A percentile compares a stretch with the other conserved stretches of the same genome.
Evolutionary conservation across 2,888 invertebrate species (phyloP).

Genomic region (Drosophila lacicola): DNA sequence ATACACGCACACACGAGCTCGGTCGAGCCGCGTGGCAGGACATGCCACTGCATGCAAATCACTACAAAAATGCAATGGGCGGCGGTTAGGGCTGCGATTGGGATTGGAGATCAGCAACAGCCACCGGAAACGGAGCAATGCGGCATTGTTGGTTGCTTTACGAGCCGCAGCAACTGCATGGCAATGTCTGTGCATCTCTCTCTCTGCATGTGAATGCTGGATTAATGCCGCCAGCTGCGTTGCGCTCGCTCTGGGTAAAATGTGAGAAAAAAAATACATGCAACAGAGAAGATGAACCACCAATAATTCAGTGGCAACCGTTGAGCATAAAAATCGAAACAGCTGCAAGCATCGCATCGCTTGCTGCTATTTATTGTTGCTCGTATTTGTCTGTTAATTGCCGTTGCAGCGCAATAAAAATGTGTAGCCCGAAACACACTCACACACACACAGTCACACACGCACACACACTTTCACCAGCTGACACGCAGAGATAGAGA

Average conservation of each 20-base stretch:
- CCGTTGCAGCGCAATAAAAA: slow-evolving; percentile 68
- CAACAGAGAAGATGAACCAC: slow-evolving; percentile 63
- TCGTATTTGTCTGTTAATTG: slow-evolving; percentile 76
- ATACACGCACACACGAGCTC: background rate
- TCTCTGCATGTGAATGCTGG: slow-evolving; percentile 36
- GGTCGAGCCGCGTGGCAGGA: slow-evolving; percentile 39
- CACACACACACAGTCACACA: background rate
- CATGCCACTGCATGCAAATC: slow-evolving; percentile 74
- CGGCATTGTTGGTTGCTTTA: slow-evolving; percentile 67
- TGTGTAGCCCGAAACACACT: slow-evolving; percentile 18
- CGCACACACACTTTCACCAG: background rate
- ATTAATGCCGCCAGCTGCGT: slow-evolving; percentile 74
- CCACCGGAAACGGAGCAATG: slow-evolving; percentile 42
- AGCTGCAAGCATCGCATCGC: slow-evolving; percentile 63
- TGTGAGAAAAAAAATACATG: slow-evolving; percentile 17
- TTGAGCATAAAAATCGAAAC: slow-evolving; percentile 72
- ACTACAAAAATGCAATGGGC: slow-evolving; percentile 62
- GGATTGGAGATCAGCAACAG: slow-evolving; percentile 43
- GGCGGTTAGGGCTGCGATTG: slow-evolving; percentile 26
- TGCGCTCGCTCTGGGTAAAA: slow-evolving; percentile 25
- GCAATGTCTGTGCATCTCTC: slow-evolving; percentile 15
- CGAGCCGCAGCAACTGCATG: slow-evolving; percentile 56
- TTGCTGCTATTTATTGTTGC: slow-evolving; percentile 67
- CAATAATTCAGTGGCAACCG: slow-evolving; percentile 75
- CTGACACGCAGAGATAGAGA: background rate